Evolutionary conservation across 1,140 invertebrate genomes (phyloP).

Genomic region (Meloidogyne floridensis): DNA sequence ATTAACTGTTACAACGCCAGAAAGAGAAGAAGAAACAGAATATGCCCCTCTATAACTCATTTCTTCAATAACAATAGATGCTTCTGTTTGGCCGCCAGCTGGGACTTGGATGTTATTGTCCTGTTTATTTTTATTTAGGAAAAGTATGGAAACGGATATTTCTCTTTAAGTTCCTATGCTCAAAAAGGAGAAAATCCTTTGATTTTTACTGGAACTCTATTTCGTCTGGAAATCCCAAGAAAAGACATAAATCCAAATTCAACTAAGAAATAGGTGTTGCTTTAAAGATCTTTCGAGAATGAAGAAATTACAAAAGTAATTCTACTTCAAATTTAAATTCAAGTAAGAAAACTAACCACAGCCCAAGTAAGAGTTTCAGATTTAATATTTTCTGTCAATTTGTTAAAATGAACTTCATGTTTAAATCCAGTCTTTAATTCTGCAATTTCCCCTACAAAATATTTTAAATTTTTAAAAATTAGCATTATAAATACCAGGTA

Average conservation of each 20-base stretch:
- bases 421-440: constrained; percentile 69
- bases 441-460: constrained; percentile 66
- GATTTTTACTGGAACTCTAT: background rate
- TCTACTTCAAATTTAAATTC: too few relatives aligned
- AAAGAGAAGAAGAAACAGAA: constrained; percentile 65
- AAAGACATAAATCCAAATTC: too few relatives aligned
- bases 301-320: too few relatives aligned
- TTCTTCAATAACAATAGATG: constrained; percentile 68
- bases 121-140: background rate
- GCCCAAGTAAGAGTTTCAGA: constrained; percentile 68
- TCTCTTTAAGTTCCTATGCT: constrained; percentile 11
- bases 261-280: too few relatives aligned
- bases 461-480: background rate
- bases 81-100: constrained; percentile 65
- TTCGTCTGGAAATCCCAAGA: too few relatives aligned
- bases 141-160: background rate
- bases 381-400: constrained; percentile 66
- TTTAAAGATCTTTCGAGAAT: too few relatives aligned
- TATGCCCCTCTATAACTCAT: constrained; percentile 67
- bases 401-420: constrained; percentile 68
- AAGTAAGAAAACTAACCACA: constrained; percentile 53
- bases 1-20: constrained; percentile 66
- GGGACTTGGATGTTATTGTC: constrained; percentile 60
- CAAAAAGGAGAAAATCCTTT: constrained; percentile 16
- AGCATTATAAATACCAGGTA: constrained; percentile 66